Evolutionary conservation across 2,113 vertebrate genomes (phyloP), one percentile per base, ranked within the genome.

Genomic region (Callipepla squamata): DNA sequence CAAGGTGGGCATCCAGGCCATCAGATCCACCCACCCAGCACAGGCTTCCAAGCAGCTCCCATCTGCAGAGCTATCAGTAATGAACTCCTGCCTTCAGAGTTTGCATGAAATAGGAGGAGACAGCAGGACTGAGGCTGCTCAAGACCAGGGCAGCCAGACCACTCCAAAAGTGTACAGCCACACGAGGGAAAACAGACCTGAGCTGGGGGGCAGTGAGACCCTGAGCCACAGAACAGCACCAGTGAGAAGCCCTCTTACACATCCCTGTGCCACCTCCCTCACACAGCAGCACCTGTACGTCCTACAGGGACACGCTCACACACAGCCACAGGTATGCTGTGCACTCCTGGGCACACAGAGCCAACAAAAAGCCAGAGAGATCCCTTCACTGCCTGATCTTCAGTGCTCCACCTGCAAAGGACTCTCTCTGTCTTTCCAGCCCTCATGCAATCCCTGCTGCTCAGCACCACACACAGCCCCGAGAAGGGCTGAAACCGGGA

Each of bases 401-500:
- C 72, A 58, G 16, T 10, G 9, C 40, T 44, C 0, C 0, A 45
- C 36, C 62, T 22, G 34, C n/a, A 13, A 14, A 25, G 1, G 13
- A 36, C 18, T n/a, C 28, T 6, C 36, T 6, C 53, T 23, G 51
- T 50, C 50, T 38, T 12, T 34, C 32, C 59, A 21, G 48, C 13
- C 47, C 58, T 63, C 74, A 13, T 1, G 32, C 55, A 45, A 26
- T 0, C 4, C 36, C 63, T 34, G 16, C 16, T 70, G 20, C 28
- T 7, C 51, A 26, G 75, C 66, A 32, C 28, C 68, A 58, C 68
- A 57, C 16, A 17, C 36, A 28, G 16, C 12, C 40, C 18, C 0
- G 0, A 13, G 36, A 25, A 1, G 13, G 7, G 10, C 25, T 9
- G 51, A 25, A 38, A 25, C 4, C 14, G 2, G 3, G 26, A 10